phyloP scores from a whole-genome alignment of 2,888 invertebrate species.

The Junonia oenone region DNA sequence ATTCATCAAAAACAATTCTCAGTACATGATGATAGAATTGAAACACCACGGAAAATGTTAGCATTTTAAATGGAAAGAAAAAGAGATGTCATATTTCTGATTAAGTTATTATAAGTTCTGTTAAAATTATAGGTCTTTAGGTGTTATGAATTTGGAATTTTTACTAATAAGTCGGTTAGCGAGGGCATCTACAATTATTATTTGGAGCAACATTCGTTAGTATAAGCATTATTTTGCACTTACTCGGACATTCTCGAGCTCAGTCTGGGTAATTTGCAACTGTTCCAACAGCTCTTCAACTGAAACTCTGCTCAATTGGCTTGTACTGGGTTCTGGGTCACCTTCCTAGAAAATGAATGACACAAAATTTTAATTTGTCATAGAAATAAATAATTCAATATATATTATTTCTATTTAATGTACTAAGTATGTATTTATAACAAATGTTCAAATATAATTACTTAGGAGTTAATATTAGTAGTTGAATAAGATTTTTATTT shows the following conservation, averaged over 20 bases:
- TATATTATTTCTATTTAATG: too few relatives aligned
- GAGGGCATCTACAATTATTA: conserved; percentile 8
- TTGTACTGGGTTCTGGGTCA: conserved; percentile 60
- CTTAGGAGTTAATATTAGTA: too few relatives aligned
- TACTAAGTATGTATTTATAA: too few relatives aligned
- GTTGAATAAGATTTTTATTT: neutral
- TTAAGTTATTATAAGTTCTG: conserved; percentile 12
- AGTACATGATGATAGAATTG: conserved; percentile 6
- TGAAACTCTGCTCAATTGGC: conserved; percentile 84
- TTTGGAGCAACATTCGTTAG: conserved; percentile 1
- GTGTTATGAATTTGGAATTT: conserved; percentile 3
- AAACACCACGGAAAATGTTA: conserved; percentile 31
- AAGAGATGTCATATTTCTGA: conserved; percentile 2
- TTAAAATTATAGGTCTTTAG: conserved; percentile 16
- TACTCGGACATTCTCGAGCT: conserved; percentile 93
- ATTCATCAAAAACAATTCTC: neutral
- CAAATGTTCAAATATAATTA: too few relatives aligned
- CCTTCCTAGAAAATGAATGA: conserved; percentile 50
- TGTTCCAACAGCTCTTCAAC: conserved; percentile 90
- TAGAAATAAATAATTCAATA: too few relatives aligned
- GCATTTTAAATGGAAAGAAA: conserved; percentile 16
- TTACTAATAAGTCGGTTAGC: conserved; percentile 14
- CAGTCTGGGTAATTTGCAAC: conserved; percentile 90
- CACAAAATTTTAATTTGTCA: neutral
- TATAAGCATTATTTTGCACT: conserved; percentile 41